phyloP scores from a whole-genome alignment of 2,113 vertebrate genomes.

The Trogon melanurus region DNA sequence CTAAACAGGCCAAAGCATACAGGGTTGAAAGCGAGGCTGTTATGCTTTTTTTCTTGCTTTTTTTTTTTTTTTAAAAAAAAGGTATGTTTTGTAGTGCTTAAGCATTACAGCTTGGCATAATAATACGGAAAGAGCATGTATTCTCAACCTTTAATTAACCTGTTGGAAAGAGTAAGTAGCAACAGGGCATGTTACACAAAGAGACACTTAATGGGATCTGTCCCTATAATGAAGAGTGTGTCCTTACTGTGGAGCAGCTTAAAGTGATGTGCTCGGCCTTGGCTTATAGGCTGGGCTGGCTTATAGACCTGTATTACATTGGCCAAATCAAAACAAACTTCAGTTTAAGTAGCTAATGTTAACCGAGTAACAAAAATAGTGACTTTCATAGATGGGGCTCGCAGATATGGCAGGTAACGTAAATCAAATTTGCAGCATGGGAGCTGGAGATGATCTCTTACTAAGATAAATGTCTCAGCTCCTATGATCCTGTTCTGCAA shows the following conservation, averaged over 20 bases:
- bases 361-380: not conserved
- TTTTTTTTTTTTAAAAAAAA: too few relatives aligned
- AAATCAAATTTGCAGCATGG: not conserved
- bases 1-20: not conserved
- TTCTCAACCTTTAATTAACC: not conserved
- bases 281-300: not conserved
- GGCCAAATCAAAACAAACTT: not conserved
- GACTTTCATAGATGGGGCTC: not conserved
- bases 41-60: not conserved
- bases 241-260: not conserved
- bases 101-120: not conserved
- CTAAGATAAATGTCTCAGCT: not conserved
- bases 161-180: not conserved
- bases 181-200: not conserved
- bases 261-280: not conserved
- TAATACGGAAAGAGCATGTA: not conserved
- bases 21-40: not conserved
- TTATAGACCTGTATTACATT: not conserved
- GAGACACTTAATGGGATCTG: not conserved
- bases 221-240: not conserved
- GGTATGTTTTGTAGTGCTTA: not conserved
- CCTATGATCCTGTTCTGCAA: constrained; percentile 1
- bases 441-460: not conserved
- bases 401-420: not conserved
- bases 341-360: not conserved